These are phyloP conservation scores for Trichogramma pretiosum DNA, from an alignment of 1,140 invertebrate species.

Conservation along the genomic window DNA sequence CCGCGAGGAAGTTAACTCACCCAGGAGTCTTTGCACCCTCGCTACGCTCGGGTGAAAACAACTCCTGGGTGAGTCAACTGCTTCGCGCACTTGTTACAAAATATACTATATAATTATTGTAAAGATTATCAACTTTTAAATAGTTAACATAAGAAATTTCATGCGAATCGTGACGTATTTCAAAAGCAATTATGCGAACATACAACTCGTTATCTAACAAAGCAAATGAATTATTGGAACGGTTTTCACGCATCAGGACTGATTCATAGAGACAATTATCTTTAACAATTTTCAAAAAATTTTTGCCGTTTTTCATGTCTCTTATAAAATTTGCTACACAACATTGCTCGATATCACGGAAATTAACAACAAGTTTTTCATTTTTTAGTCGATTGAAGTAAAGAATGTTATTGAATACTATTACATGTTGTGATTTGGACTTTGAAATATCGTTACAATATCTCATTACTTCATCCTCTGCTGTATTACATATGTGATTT, in stretches of 20 bases:
- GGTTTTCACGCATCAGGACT: conserved; percentile 1
- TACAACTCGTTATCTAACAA: not conserved
- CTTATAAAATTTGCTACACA: too few species aligned
- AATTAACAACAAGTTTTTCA: not conserved
- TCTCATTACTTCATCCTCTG: not conserved
- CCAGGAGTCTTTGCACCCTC: too few species aligned
- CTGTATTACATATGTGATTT: not conserved
- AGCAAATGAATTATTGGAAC: conserved; percentile 15
- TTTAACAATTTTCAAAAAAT: conserved; percentile 11
- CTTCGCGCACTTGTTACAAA: too few species aligned
- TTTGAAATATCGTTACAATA: conserved; percentile 2
- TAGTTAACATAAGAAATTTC: not conserved
- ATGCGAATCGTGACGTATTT: not conserved
- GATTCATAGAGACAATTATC: conserved; percentile 7
- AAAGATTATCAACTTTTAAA: not conserved
- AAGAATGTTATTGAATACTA: not conserved
- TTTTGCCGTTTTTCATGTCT: too few species aligned
- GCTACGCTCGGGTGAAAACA: too few species aligned
- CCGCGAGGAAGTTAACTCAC: too few species aligned
- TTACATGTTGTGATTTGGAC: not conserved
- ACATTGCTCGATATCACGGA: too few species aligned
- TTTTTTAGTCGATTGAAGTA: not conserved
- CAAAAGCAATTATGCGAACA: conserved; percentile 1
- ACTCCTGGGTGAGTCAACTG: too few species aligned
- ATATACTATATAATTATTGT: too few species aligned